phyloP scores from a whole-genome alignment of 2,113 vertebrate species.

The Labrus mixtus region DNA sequence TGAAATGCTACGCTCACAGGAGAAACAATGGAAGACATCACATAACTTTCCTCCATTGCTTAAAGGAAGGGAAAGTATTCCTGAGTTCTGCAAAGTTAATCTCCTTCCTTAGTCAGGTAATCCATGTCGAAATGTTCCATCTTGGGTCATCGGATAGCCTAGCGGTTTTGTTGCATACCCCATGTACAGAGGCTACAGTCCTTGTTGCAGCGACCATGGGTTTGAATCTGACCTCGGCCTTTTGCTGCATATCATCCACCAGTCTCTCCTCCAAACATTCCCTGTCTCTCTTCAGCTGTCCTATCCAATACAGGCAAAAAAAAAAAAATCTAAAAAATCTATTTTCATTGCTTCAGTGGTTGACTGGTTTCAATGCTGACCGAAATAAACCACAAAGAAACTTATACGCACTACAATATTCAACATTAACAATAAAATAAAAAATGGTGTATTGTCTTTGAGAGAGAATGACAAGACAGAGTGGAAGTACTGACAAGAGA shows the following conservation, averaged over 20 bases:
- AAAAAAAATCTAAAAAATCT: background rate
- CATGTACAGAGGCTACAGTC: too few relatives aligned
- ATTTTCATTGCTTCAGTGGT: conserved; percentile 51
- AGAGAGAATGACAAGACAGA: conserved; percentile 48
- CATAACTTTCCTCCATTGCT: conserved; percentile 30
- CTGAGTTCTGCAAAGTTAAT: conserved; percentile 15
- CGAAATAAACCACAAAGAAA: too few relatives aligned
- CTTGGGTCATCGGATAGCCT: background rate
- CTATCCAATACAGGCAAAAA: too few relatives aligned
- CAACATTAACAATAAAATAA: too few relatives aligned
- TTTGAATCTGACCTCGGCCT: too few relatives aligned
- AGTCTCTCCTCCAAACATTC: too few relatives aligned
- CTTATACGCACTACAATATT: too few relatives aligned
- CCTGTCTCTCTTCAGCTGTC: too few relatives aligned
- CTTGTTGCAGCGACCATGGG: too few relatives aligned
- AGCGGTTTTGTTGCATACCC: too few relatives aligned
- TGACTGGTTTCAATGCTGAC: conserved; percentile 54
- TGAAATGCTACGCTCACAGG: background rate
- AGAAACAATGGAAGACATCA: conserved; percentile 23
- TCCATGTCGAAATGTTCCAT: conserved; percentile 56
- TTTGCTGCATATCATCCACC: too few relatives aligned
- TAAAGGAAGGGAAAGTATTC: conserved; percentile 37
- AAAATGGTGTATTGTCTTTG: too few relatives aligned
- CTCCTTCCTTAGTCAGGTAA: conserved; percentile 48
- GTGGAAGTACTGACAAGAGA: conserved; percentile 16